These are phyloP conservation scores for Temnothorax unifasciatus DNA, from an alignment of 2,888 invertebrate genomes.

Conservation along the genomic window DNA sequence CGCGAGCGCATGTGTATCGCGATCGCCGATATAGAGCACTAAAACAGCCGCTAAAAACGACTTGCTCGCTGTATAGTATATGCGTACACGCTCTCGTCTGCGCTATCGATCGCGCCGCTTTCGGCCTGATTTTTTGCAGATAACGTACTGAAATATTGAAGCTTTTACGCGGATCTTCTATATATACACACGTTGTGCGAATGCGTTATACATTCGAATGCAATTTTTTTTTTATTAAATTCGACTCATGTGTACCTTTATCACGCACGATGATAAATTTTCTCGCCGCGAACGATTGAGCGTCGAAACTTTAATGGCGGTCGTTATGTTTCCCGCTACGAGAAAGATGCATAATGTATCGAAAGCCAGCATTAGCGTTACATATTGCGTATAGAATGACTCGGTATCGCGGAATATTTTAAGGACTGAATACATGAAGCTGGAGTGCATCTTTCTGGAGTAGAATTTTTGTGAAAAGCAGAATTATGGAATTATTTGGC, in stretches of 20 bases:
- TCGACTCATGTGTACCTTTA: not conserved
- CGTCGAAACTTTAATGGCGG: conserved; percentile 5
- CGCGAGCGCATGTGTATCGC: conserved; percentile 1
- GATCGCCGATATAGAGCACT: conserved; percentile 26
- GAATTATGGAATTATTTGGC: conserved; percentile 9
- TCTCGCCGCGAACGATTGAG: conserved; percentile 3
- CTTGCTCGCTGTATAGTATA: not conserved
- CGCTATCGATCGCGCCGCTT: conserved; percentile 66
- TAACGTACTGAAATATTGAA: conserved; percentile 71
- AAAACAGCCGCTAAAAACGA: conserved; percentile 24
- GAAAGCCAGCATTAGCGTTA: conserved; percentile 32
- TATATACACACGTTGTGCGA: not conserved
- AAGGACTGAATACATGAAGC: not conserved
- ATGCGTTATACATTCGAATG: conserved; percentile 2
- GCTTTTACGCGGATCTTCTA: conserved; percentile 7
- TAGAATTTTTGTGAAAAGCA: conserved; percentile 1
- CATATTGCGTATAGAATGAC: not conserved
- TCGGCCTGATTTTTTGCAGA: conserved; percentile 70
- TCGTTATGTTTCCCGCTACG: conserved; percentile 12
- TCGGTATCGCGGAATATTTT: conserved; percentile 9
- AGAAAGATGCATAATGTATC: conserved; percentile 31
- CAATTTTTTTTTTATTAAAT: conserved; percentile 23
- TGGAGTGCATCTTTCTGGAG: not conserved
- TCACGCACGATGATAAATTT: conserved; percentile 21
- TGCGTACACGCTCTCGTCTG: not conserved